A percentile compares a stretch with the other conserved stretches of the same genome.
Evolutionary conservation across 2,888 invertebrate species (phyloP).

Genomic region (Tipula confusa): DNA sequence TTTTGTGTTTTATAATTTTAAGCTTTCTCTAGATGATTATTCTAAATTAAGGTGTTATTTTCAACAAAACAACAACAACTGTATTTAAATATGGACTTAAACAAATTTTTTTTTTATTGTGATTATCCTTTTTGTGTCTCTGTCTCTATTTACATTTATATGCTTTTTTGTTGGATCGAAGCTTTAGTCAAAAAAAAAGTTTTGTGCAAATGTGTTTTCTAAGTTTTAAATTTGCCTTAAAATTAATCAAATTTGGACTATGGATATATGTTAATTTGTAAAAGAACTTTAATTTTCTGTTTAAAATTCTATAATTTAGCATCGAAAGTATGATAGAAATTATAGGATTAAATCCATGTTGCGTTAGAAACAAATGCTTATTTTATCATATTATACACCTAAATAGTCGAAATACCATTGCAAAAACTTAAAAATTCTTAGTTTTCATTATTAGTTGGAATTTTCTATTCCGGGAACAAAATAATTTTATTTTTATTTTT

Average conservation of each 20-base stretch:
- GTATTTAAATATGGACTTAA: neutral
- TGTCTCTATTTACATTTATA: neutral
- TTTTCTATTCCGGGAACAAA: neutral
- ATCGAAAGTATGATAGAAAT: neutral
- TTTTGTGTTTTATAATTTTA: neutral
- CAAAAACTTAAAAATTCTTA: neutral
- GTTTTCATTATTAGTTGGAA: neutral
- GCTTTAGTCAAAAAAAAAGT: neutral
- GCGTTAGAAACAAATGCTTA: no score
- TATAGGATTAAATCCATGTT: neutral
- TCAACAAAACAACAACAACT: neutral
- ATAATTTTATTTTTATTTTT: neutral
- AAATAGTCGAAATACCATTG: neutral
- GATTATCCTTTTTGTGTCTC: neutral
- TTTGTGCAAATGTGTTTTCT: neutral
- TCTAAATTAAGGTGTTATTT: conserved; percentile 20
- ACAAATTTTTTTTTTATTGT: neutral
- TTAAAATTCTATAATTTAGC: neutral
- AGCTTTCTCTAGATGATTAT: conserved; percentile 20
- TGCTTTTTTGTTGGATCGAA: neutral
- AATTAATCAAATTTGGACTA: neutral
- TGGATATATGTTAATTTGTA: neutral
- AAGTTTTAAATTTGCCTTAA: neutral
- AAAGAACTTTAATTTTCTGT: neutral
- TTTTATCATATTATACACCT: no score